These are phyloP conservation scores for Podocnemis expansa DNA, from an alignment of 2,113 vertebrate genomes.

Conservation along the genomic window DNA sequence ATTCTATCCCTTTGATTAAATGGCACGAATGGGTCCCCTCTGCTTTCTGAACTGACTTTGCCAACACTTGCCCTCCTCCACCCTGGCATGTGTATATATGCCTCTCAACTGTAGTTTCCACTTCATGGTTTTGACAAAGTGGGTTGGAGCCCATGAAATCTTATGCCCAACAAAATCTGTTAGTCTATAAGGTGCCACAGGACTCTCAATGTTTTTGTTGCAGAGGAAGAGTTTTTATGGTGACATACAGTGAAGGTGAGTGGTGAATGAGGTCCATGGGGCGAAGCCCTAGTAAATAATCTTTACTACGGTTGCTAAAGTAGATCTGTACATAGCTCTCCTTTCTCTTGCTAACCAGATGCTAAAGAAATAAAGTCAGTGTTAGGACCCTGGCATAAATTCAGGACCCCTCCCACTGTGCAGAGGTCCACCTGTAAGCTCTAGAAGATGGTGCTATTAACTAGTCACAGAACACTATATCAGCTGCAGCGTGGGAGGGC, in stretches of 20 bases:
- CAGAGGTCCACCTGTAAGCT: not conserved
- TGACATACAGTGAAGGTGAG: not conserved
- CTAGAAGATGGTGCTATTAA: not conserved
- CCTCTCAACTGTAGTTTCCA: too few relatives aligned
- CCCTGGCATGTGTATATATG: too few relatives aligned
- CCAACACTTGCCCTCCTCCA: too few relatives aligned
- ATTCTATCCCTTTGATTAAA: too few relatives aligned
- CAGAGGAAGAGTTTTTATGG: not conserved
- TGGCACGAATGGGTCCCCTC: too few relatives aligned
- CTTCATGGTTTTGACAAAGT: too few relatives aligned
- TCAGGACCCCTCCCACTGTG: not conserved
- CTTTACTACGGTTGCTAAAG: not conserved
- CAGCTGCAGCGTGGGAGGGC: not conserved
- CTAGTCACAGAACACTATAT: not conserved
- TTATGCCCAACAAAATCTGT: too few relatives aligned
- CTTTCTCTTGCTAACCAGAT: too few relatives aligned
- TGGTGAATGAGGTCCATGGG: not conserved
- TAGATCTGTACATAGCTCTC: not conserved
- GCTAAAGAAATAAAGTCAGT: not conserved
- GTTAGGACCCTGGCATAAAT: not conserved
- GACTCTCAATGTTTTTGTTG: too few relatives aligned
- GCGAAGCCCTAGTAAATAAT: not conserved
- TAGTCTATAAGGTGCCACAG: too few relatives aligned
- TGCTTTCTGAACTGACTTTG: too few relatives aligned
- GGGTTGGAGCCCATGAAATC: too few relatives aligned